phyloP scores from a whole-genome alignment of 2,113 vertebrate species.

The Gavialis gangeticus region DNA sequence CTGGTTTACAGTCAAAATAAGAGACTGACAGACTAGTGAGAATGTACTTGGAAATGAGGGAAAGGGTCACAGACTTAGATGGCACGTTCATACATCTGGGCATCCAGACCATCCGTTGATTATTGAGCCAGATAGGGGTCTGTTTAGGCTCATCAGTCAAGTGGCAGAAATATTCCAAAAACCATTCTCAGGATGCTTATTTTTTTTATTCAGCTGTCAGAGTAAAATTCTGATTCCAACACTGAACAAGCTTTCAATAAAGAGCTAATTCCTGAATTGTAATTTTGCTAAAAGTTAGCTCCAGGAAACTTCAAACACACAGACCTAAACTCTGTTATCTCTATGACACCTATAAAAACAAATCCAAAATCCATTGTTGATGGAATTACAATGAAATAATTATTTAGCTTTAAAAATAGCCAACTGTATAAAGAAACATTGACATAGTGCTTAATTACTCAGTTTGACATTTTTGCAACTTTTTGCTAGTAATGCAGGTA shows the following conservation, averaged over 20 bases:
- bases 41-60: not conserved
- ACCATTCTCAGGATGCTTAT: not conserved
- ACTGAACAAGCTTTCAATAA: not conserved
- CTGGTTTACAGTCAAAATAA: not conserved
- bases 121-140: not conserved
- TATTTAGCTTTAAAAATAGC: not conserved
- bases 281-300: not conserved
- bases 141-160: not conserved
- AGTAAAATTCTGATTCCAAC: not conserved
- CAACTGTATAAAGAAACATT: not conserved
- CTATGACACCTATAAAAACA: not conserved
- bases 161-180: not conserved
- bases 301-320: not conserved
- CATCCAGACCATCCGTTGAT: not conserved
- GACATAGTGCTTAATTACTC: not conserved
- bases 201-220: not conserved
- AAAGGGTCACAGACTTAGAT: not conserved
- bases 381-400: not conserved
- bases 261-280: not conserved
- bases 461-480: not conserved
- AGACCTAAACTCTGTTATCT: not conserved
- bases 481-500: not conserved
- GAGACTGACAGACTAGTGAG: not conserved
- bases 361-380: not conserved
- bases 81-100: not conserved